Evolutionary conservation across 2,113 vertebrate species (phyloP).

Genomic region (Nothoprocta pentlandii): DNA sequence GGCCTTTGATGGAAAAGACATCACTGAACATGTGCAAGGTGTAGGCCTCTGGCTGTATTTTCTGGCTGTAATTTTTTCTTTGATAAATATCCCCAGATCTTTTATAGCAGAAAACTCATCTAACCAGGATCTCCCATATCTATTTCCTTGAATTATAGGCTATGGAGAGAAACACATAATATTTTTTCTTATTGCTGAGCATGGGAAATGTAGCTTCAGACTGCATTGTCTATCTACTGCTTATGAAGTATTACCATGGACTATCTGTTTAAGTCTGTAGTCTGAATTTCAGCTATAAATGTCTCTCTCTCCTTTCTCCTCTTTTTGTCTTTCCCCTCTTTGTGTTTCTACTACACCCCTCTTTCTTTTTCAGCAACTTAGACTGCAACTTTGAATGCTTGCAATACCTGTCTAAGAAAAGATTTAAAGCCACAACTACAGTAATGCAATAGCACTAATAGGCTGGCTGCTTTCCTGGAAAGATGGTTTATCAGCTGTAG

Average conservation of each 20-base stretch:
- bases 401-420: neutral
- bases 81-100: neutral
- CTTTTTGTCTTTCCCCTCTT: neutral
- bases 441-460: neutral
- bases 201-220: neutral
- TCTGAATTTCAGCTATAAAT: neutral
- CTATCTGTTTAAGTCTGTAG: neutral
- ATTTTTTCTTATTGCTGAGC: neutral
- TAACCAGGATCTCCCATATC: neutral
- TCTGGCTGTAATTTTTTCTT: neutral
- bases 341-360: neutral
- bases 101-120: neutral
- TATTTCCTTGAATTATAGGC: neutral
- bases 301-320: neutral
- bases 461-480: neutral
- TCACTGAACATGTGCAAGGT: neutral
- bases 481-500: neutral
- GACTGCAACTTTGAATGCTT: neutral
- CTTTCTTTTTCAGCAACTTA: neutral
- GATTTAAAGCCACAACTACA: neutral
- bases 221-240: neutral
- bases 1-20: neutral
- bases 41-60: neutral
- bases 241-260: neutral
- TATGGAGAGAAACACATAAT: neutral